These are phyloP conservation scores for Ichneumon xanthorius DNA, from an alignment of 2,888 invertebrate species.

Conservation along the genomic window DNA sequence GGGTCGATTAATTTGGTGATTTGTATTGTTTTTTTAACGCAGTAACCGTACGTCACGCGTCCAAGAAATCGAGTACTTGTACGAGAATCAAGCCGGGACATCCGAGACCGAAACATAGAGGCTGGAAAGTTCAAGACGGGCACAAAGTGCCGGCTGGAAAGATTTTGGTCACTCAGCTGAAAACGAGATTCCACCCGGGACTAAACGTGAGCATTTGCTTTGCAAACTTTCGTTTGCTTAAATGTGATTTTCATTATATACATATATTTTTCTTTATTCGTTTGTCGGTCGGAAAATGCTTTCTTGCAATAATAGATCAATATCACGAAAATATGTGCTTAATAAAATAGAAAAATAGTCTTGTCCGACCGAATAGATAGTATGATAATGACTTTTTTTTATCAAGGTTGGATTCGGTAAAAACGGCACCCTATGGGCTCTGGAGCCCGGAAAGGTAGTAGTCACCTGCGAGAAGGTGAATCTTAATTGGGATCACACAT, in stretches of 20 bases:
- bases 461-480: slow-evolving; percentile 93
- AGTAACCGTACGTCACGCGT: slow-evolving; percentile 87
- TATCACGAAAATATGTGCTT: no score
- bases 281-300: no score
- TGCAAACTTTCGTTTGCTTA: no score
- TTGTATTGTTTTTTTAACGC: slow-evolving; percentile 55
- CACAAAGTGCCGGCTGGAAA: slow-evolving; percentile 88
- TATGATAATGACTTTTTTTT: neutral
- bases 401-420: slow-evolving; percentile 92
- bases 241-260: no score
- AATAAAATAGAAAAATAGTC: no score
- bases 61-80: slow-evolving; percentile 91
- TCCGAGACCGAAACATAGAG: slow-evolving; percentile 91
- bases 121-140: slow-evolving; percentile 92
- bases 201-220: slow-evolving; percentile 87
- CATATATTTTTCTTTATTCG: no score
- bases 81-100: slow-evolving; percentile 88
- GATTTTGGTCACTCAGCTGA: slow-evolving; percentile 90
- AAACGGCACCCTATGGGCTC: slow-evolving; percentile 92
- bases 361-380: no score
- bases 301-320: no score
- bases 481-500: slow-evolving; percentile 91
- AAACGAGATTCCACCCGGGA: slow-evolving; percentile 92
- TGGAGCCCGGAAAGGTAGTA: slow-evolving; percentile 91
- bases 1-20: neutral